Percentiles rank a stretch among this genome's conserved stretches.
phyloP scores from a whole-genome alignment of 2,888 invertebrate genomes.

The Crioceris asparagi region DNA sequence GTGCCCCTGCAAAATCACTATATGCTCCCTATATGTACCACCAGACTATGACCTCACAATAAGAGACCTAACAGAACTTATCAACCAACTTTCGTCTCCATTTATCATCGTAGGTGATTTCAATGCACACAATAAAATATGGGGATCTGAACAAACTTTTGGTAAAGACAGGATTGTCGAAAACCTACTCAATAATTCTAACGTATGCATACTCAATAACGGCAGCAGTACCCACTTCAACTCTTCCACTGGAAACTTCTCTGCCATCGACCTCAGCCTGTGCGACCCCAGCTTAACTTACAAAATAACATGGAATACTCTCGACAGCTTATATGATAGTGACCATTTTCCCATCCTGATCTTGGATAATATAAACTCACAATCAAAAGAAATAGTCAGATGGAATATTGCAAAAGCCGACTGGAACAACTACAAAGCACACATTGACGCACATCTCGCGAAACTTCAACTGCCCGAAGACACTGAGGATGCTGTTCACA shows the following conservation, averaged over 20 bases:
- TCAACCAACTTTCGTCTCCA: background rate
- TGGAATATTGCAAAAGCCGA: too few species aligned
- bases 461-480: too few species aligned
- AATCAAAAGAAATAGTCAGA: too few species aligned
- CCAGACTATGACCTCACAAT: too few species aligned
- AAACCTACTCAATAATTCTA: background rate
- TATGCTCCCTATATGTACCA: background rate
- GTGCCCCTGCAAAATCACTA: too few species aligned
- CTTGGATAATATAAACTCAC: background rate
- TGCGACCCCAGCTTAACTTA: background rate
- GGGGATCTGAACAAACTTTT: background rate
- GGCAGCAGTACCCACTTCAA: background rate
- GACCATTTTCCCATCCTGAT: conserved; percentile 2
- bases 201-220: background rate
- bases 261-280: background rate
- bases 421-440: too few species aligned
- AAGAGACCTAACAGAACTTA: background rate
- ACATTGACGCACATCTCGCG: too few species aligned
- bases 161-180: background rate
- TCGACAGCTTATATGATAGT: background rate
- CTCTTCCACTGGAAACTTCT: background rate
- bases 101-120: conserved; percentile 1
- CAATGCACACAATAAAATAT: background rate
- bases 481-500: too few species aligned
- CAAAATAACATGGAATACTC: background rate